Base-by-base conservation (phyloP, 2,113 vertebrate genomes). In the Argyrosomus japonicus region DNA sequence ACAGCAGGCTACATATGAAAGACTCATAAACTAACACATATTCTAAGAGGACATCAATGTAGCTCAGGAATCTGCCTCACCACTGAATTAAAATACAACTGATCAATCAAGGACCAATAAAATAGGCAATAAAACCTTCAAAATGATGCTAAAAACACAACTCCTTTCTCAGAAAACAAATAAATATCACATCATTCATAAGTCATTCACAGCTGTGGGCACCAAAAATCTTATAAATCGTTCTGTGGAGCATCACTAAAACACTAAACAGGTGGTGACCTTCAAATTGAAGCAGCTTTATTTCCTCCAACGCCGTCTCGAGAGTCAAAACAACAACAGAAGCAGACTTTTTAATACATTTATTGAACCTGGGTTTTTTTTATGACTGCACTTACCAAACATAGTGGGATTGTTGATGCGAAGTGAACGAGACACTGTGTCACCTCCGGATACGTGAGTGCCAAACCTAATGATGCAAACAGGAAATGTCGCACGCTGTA, bases 341-440 rank as follows among this genome's bases (percentile, higher is more conserved):
- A 56, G 14, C 12, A 25, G 43, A 18, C 1, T 62, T 75, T 62
- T 36, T 21, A 21, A n/a, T 7, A 27, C 11, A 51, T 67, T 25
- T 47, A 11, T 25, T 29, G 21, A 15, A 23, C 62, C 36, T 47
- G 25, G 25, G 25, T 36, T 36, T 36, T 36, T 47, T 15, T 58
- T 15, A 40, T 63, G 67, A 73, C 32, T 19, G 13, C 19, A 32
- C 94, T 94, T 90, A 99, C 98, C 96, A 81, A 93, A 97, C 57
- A 96, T 95, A 74, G 96, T 96, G 70, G 94, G 95, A 86, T 99
- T 99, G 79, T 96, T 96, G 87, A 99, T 95, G 58, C 73, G 96
- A 75, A 99, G 80, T 21, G 81, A 93, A 3, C 96, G 95, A 40
- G 94, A 95, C 72, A 97, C 82, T 0, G 96, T 96, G 74, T 96